These are phyloP conservation scores for Crocodylus rhombifer DNA, from an alignment of 2,797 vertebrate genomes.

Conservation along the genomic window DNA sequence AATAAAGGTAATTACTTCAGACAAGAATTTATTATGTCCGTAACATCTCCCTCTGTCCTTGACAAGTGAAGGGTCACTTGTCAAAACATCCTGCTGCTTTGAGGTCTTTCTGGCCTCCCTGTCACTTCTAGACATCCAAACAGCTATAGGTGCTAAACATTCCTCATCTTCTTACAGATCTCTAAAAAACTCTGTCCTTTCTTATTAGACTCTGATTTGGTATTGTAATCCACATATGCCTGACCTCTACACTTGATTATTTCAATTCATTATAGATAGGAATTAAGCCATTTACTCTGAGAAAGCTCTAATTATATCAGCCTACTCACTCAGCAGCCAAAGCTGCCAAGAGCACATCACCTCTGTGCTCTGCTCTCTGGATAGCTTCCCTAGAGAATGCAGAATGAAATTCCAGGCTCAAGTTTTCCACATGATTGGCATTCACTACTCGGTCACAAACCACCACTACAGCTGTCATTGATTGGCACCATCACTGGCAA, in stretches of 20 bases:
- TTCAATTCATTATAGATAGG: neutral
- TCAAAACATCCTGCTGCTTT: neutral
- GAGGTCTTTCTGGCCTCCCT: neutral
- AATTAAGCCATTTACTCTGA: conserved; percentile 6
- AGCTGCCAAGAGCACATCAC: neutral
- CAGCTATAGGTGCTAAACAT: neutral
- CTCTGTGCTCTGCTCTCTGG: neutral
- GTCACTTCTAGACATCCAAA: neutral
- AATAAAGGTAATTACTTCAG: neutral
- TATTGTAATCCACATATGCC: neutral
- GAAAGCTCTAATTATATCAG: neutral
- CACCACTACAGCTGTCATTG: neutral
- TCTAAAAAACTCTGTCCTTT: neutral
- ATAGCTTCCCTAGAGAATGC: neutral
- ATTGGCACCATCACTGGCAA: neutral
- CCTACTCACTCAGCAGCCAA: neutral
- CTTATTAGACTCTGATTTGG: conserved; percentile 4
- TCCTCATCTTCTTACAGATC: neutral
- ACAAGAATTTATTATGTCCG: neutral
- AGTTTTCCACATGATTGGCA: accelerated
- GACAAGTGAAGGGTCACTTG: neutral
- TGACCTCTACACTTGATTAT: neutral
- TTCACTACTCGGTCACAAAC: neutral
- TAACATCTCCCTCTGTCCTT: neutral
- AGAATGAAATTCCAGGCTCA: neutral